Conservation (phyloP, 2,888 invertebrate species). For the Euclidia mi region DNA sequence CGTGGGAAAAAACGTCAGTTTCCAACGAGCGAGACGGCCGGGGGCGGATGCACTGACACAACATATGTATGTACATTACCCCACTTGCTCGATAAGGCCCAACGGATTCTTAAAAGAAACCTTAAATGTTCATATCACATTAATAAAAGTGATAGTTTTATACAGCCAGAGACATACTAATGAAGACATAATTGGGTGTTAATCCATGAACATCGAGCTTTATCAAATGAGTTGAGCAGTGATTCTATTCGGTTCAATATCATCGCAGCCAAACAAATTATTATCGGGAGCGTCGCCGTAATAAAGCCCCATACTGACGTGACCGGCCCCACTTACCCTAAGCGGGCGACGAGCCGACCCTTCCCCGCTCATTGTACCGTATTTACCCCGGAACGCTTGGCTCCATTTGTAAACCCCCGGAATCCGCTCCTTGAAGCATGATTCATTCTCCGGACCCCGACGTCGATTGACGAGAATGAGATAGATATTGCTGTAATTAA, state of each 20-base stretch:
- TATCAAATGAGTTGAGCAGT: constrained; percentile 20
- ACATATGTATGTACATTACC: constrained; percentile 64
- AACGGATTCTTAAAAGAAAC: constrained; percentile 58
- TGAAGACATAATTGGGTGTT: constrained; percentile 8
- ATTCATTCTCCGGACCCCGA: constrained; percentile 83
- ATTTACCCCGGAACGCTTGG: constrained; percentile 87
- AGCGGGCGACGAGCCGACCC: constrained; percentile 82
- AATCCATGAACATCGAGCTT: constrained; percentile 23
- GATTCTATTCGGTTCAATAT: constrained; percentile 53
- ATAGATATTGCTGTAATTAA: constrained; percentile 70
- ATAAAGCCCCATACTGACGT: constrained; percentile 88
- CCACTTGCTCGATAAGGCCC: constrained; percentile 76
- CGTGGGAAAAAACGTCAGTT: constrained; percentile 86
- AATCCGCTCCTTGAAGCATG: constrained; percentile 88
- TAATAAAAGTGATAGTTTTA: neutral
- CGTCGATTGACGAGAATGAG: constrained; percentile 80
- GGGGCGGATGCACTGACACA: constrained; percentile 78
- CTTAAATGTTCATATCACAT: constrained; percentile 31
- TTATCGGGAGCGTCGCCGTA: constrained; percentile 80
- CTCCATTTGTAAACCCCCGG: constrained; percentile 88
- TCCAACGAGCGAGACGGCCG: constrained; percentile 72
- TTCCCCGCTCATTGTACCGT: constrained; percentile 87
- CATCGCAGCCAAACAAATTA: constrained; percentile 81
- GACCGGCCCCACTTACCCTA: constrained; percentile 88
- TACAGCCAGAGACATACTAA: too few relatives aligned